A percentile compares a stretch with the other conserved stretches of the same genome.
These are phyloP conservation scores for Pentalonia nigronervosa DNA, from an alignment of 1,140 invertebrate species.

Conservation along the genomic window DNA sequence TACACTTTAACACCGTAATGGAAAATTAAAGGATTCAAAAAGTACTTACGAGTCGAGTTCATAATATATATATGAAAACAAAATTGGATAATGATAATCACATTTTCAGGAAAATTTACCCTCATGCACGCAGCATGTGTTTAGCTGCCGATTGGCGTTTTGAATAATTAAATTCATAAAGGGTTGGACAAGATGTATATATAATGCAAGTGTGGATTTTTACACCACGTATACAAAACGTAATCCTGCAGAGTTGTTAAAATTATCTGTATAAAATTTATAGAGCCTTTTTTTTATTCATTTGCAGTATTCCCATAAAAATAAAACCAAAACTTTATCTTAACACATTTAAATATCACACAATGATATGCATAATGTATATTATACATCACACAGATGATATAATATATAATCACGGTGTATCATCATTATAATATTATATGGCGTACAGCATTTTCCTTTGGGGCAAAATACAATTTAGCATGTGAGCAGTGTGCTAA, in stretches of 20 bases:
- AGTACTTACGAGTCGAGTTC: background rate
- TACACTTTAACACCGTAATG: background rate
- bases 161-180: slow-evolving; percentile 8
- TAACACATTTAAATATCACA: background rate
- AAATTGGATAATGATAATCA: slow-evolving; percentile 29
- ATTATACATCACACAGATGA: background rate
- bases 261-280: background rate
- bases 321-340: background rate
- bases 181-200: slow-evolving; percentile 11
- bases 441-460: background rate
- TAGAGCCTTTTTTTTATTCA: background rate
- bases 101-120: slow-evolving; percentile 14
- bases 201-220: slow-evolving; percentile 7
- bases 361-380: background rate
- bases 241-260: background rate
- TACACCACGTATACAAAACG: background rate
- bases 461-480: background rate
- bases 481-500: background rate
- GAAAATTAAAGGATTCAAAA: background rate
- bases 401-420: background rate
- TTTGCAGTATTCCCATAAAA: background rate
- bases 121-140: background rate
- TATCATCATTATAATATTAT: no score
- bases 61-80: background rate
- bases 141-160: slow-evolving; percentile 13